Conservation (phyloP, 92 coral and sea anemone genomes). For the Blastomussa wellsi region DNA sequence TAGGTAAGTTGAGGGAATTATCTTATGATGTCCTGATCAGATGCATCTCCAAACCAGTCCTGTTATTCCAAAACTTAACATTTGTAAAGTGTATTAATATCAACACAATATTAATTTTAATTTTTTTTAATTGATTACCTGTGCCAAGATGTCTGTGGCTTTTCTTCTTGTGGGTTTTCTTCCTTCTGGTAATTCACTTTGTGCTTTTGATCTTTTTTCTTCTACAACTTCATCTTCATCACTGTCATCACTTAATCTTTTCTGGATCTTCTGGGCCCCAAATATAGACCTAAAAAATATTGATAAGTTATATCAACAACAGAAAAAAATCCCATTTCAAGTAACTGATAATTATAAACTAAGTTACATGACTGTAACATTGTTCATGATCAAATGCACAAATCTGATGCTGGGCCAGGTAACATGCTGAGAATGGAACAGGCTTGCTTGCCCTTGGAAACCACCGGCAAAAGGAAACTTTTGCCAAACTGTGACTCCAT, state of each 20-base stretch:
- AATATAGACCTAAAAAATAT: conserved; percentile 69
- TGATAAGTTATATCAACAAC: too few species aligned
- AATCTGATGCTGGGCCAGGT: too few species aligned
- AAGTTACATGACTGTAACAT: too few species aligned
- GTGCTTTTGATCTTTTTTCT: conserved; percentile 5
- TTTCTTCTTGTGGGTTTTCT: conserved; percentile 50
- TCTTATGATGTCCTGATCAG: background rate
- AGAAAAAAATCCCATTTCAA: background rate
- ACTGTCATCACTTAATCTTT: conserved; percentile 68
- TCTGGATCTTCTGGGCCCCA: conserved; percentile 80
- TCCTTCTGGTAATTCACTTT: background rate
- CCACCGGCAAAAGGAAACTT: too few species aligned
- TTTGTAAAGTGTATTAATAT: background rate
- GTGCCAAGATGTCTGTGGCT: conserved; percentile 88
- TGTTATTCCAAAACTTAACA: background rate
- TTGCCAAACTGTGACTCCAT: too few species aligned
- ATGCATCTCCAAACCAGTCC: background rate
- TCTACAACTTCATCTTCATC: conserved; percentile 70
- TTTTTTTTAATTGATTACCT: conserved; percentile 43
- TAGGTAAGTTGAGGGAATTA: background rate
- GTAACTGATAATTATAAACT: background rate
- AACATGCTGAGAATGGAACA: too few species aligned
- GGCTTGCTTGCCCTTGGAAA: too few species aligned
- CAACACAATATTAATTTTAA: background rate
- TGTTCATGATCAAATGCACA: too few species aligned